Percentiles rank a stretch among this genome's conserved stretches.
phyloP scores from a whole-genome alignment of 2,888 invertebrate genomes.

The Norana najaformis region DNA sequence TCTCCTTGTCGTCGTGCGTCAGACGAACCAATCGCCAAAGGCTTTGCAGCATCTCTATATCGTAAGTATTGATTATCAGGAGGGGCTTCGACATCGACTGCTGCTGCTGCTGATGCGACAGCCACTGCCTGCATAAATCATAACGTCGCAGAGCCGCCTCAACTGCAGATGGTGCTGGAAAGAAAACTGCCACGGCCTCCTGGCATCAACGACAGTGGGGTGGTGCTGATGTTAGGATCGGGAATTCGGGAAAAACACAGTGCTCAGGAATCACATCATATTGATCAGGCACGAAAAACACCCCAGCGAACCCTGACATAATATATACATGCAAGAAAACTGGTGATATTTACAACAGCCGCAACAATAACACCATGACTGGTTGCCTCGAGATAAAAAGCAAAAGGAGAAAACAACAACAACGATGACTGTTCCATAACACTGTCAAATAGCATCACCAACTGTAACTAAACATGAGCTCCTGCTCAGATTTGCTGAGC shows the following conservation, averaged over 20 bases:
- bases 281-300: constrained; percentile 8
- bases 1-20: background rate
- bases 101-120: background rate
- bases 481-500: no score
- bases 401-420: background rate
- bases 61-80: background rate
- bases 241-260: constrained; percentile 1
- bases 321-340: background rate
- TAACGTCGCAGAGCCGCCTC: background rate
- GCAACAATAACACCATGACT: background rate
- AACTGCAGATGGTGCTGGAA: background rate
- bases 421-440: background rate
- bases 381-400: background rate
- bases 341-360: background rate
- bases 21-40: background rate
- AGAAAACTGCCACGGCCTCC: background rate
- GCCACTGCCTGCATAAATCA: constrained; percentile 10
- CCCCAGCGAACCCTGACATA: background rate
- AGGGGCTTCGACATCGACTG: background rate
- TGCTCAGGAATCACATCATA: constrained; percentile 19
- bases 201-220: background rate
- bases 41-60: background rate
- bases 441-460: background rate
- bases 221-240: background rate
- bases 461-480: no score